These are phyloP conservation scores for Caenorhabditis sinica DNA, from an alignment of 2,888 invertebrate genomes.

Conservation along the genomic window DNA sequence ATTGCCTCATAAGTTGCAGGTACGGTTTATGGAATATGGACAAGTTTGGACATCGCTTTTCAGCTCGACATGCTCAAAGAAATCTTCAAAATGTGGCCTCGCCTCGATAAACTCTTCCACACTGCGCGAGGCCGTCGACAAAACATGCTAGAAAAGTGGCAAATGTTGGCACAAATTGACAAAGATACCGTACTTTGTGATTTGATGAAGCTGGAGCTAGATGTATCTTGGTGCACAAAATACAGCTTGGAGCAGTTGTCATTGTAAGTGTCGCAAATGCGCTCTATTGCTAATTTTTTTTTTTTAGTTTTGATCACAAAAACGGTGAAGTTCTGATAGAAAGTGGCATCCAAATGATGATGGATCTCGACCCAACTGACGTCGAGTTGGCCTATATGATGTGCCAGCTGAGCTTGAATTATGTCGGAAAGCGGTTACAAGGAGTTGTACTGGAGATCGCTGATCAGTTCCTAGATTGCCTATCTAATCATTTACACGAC, in stretches of 20 bases:
- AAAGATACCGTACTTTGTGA: conserved; percentile 18
- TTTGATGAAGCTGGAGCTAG: conserved; percentile 4
- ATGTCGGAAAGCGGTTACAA: conserved; percentile 44
- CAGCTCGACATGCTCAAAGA: conserved; percentile 57
- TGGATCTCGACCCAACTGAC: conserved; percentile 33
- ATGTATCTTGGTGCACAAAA: conserved; percentile 43
- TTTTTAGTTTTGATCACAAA: too few relatives aligned
- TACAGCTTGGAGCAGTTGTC: conserved; percentile 33
- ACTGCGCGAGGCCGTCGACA: conserved; percentile 6
- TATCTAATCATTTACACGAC: conserved; percentile 59
- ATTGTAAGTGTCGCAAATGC: conserved; percentile 33
- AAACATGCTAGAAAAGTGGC: not conserved
- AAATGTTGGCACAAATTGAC: conserved; percentile 23
- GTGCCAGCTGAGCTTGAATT: conserved; percentile 56
- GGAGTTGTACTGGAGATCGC: conserved; percentile 31
- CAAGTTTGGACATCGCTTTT: not conserved
- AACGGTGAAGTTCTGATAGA: too few relatives aligned
- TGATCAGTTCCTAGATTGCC: conserved; percentile 34
- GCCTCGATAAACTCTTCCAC: conserved; percentile 42
- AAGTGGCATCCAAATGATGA: conserved; percentile 41
- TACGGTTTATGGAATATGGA: not conserved
- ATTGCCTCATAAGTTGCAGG: conserved; percentile 43
- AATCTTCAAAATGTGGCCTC: conserved; percentile 52
- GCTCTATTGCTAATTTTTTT: too few relatives aligned
- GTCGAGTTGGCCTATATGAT: conserved; percentile 63